These are phyloP conservation scores for Palythoa grandiflora DNA, from an alignment of 92 coral and sea anemone genomes.

Conservation along the genomic window DNA sequence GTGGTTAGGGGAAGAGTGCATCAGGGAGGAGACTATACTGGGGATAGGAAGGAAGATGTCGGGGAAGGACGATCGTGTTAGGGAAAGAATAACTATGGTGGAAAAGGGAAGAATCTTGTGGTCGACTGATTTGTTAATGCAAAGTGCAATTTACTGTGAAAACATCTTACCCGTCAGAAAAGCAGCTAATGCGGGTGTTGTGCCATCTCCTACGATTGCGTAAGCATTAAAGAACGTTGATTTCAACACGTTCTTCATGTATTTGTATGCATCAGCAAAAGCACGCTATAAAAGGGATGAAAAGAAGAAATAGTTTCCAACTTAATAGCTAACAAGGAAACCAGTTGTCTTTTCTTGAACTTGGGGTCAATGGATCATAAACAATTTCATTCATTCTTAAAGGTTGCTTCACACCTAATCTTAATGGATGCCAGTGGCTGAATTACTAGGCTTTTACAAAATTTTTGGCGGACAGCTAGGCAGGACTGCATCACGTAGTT, in stretches of 20 bases:
- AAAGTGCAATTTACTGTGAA: not conserved
- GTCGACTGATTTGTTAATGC: not conserved
- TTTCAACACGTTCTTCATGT: not conserved
- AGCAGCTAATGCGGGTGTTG: not conserved
- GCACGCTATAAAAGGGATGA: not conserved
- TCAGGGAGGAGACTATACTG: not conserved
- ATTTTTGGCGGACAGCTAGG: too few relatives aligned
- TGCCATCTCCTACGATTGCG: not conserved
- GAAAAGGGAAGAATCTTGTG: not conserved
- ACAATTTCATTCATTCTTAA: too few relatives aligned
- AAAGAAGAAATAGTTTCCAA: not conserved
- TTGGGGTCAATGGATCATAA: too few relatives aligned
- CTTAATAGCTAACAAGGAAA: too few relatives aligned
- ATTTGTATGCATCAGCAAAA: not conserved
- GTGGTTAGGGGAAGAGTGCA: not conserved
- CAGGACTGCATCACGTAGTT: too few relatives aligned
- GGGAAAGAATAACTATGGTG: not conserved
- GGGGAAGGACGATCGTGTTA: not conserved
- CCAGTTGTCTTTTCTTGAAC: too few relatives aligned
- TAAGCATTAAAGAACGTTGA: not conserved
- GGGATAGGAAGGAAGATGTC: not conserved
- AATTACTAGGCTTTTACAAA: too few relatives aligned
- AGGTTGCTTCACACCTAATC: too few relatives aligned
- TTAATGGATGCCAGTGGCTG: too few relatives aligned
- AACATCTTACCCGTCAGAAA: not conserved